A percentile compares a stretch with the other conserved stretches of the same genome.
phyloP scores from a whole-genome alignment of 1,140 invertebrate species.

The Macrocentrus cingulum region DNA sequence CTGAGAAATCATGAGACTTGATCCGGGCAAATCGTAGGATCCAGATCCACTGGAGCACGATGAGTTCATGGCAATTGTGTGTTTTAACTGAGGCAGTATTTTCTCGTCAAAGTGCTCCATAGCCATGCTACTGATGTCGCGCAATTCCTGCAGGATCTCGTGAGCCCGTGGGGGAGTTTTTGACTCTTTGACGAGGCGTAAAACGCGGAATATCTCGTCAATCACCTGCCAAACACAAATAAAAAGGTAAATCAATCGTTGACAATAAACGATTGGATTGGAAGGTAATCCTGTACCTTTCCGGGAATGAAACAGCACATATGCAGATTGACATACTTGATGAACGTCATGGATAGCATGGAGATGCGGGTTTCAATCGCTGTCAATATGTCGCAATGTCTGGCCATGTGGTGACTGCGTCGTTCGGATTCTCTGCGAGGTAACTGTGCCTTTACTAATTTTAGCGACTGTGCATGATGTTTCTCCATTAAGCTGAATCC shows the following conservation, averaged over 20 bases:
- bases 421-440: conserved; percentile 88
- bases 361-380: conserved; percentile 89
- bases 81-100: conserved; percentile 67
- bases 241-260: conserved; percentile 13
- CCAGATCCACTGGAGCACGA: conserved; percentile 47
- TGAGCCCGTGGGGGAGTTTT: conserved; percentile 74
- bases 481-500: conserved; percentile 81
- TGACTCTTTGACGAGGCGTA: conserved; percentile 68
- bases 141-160: conserved; percentile 83
- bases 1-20: conserved; percentile 48
- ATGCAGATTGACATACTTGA: conserved; percentile 79
- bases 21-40: conserved; percentile 46
- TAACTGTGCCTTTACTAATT: conserved; percentile 78
- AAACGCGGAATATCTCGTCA: conserved; percentile 81
- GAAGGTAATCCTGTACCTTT: conserved; percentile 64
- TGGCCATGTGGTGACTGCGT: conserved; percentile 76
- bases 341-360: conserved; percentile 90
- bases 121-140: conserved; percentile 93
- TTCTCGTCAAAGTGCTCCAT: conserved; percentile 96
- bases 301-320: conserved; percentile 93
- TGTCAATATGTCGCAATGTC: conserved; percentile 86
- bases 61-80: conserved; percentile 48
- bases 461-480: conserved; percentile 73
- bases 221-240: conserved; percentile 68
- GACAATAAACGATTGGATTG: no score